Base-by-base conservation (phyloP, 2,113 vertebrate genomes). In the Prietella phreatophila region DNA sequence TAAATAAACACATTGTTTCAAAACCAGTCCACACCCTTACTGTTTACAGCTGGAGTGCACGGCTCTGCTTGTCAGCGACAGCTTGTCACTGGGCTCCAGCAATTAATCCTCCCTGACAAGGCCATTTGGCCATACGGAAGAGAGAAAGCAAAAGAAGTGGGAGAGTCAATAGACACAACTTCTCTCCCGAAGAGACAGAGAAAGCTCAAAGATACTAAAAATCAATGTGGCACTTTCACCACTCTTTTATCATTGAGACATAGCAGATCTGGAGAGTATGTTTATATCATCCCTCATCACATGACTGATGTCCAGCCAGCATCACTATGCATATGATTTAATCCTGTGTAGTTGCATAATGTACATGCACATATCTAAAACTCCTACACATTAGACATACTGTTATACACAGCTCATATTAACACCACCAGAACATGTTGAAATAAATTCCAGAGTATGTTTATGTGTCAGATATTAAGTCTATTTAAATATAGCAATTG, bases 1-100 rank as follows among this genome's bases (percentile, higher is more conserved):
- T 94, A 95, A 95, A 96, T 95, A 95, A 96, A 95, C 94, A 95
- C 95, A 96, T 96, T 96, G 95, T 96, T 96, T 95, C 93, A 91
- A 95, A 95, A 95, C 91, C 94, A 96, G 96, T 95, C 94, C 95
- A 94, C 95, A 94, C 95, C 95, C 95, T 90, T 93, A 94, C 95
- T 96, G 95, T 96, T 96, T 95, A 95, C 95, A 94, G 93, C 93
- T 86, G 90, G 92, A 91, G 91, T 93, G 83, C 83, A 75, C 27
- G 76, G 82, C 92, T 92, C 91, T 93, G 93, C 92, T 91, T 95
- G 90, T 91, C 90, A 92, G 90, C 90, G 92, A 85, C 65, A 92
- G 86, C 90, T 87, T 82, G 90, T 92, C 90, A 93, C 90, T 89
- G 87, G 82, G 80, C 81, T 89, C 91, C 91, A 89, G 91, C 91